Conservation (phyloP, 2,888 invertebrate genomes). For the Germaria angustata region DNA sequence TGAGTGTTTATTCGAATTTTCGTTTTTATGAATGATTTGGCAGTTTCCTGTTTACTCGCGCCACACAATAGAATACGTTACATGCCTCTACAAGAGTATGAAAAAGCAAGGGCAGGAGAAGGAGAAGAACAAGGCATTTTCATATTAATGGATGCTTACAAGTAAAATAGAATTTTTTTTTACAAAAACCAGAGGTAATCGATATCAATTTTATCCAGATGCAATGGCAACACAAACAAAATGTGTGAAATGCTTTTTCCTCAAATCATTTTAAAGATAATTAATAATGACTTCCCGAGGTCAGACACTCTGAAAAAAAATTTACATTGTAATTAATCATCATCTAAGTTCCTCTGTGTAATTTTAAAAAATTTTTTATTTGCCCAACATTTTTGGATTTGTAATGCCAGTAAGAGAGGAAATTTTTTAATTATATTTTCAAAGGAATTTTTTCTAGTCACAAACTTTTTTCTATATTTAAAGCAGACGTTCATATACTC, state of each 20-base stretch:
- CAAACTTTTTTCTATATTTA: not conserved
- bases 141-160: not conserved
- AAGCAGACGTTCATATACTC: not conserved
- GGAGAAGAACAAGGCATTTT: not conserved
- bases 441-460: not conserved
- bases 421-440: not conserved
- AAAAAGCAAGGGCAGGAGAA: not conserved
- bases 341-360: not conserved
- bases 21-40: slow-evolving; percentile 43
- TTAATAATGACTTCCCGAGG: not conserved
- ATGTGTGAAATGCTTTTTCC: not conserved
- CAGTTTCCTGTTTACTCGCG: slow-evolving; percentile 24
- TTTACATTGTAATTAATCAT: not conserved
- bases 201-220: not conserved
- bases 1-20: not conserved
- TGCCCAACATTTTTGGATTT: not conserved
- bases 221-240: not conserved
- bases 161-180: not conserved
- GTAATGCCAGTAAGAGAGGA: not conserved
- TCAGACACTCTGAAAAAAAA: not conserved
- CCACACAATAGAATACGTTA: not conserved
- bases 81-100: not conserved
- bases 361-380: not conserved
- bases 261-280: not conserved
- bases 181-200: not conserved